These are phyloP conservation scores for Prosopocoilus inquinatus DNA, from an alignment of 2,888 invertebrate genomes.

Conservation along the genomic window DNA sequence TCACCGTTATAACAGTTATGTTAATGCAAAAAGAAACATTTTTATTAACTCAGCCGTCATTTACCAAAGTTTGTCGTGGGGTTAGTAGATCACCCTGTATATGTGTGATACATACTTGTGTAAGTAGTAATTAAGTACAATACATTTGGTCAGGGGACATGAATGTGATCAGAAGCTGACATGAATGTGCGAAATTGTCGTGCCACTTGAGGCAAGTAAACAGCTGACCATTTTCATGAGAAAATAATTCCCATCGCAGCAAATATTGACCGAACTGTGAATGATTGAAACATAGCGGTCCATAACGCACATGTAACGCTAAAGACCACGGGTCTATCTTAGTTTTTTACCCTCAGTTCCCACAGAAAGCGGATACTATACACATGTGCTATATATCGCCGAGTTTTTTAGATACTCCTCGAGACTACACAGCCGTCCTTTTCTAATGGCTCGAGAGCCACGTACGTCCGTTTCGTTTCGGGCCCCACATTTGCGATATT, in stretches of 20 bases:
- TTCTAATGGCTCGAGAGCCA: slow-evolving; percentile 20
- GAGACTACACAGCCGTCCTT: slow-evolving; percentile 21
- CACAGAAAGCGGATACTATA: slow-evolving; percentile 45
- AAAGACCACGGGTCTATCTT: slow-evolving; percentile 28
- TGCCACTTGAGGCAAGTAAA: too few species aligned
- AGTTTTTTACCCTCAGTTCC: slow-evolving; percentile 45
- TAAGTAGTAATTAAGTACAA: too few species aligned
- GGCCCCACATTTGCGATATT: slow-evolving; percentile 32
- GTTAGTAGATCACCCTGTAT: too few species aligned
- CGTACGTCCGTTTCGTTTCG: slow-evolving; percentile 4
- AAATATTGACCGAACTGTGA: slow-evolving; percentile 49
- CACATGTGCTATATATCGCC: slow-evolving; percentile 40
- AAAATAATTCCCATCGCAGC: slow-evolving; percentile 19
- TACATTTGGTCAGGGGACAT: too few species aligned
- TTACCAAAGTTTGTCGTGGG: too few species aligned
- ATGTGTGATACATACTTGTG: too few species aligned
- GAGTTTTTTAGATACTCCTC: slow-evolving; percentile 30
- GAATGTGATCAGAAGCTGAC: too few species aligned
- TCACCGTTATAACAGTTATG: too few species aligned
- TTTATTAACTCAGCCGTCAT: too few species aligned
- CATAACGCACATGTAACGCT: slow-evolving; percentile 32
- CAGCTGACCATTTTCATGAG: background rate
- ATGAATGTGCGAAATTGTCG: too few species aligned
- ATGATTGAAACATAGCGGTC: slow-evolving; percentile 39
- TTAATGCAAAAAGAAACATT: too few species aligned